phyloP scores from a whole-genome alignment of 2,888 invertebrate species.

The Cepaea hortensis region DNA sequence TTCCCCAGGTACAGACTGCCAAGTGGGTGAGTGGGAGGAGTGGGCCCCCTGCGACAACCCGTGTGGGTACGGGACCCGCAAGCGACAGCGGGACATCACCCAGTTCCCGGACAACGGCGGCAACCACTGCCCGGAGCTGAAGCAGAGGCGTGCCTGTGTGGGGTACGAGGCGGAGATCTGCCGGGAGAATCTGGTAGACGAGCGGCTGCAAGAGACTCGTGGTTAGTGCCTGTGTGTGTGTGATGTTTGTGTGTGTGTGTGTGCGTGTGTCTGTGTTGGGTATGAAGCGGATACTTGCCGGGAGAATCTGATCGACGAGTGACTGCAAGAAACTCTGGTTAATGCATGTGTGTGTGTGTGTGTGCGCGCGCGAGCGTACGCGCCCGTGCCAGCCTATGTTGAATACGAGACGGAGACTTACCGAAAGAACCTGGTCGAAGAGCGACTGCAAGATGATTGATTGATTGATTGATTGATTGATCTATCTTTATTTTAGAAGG shows the following conservation, averaged over 20 bases:
- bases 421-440: conserved; percentile 53
- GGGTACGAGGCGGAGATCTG: conserved; percentile 77
- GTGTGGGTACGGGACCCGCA: conserved; percentile 90
- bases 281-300: conserved; percentile 31
- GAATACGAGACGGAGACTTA: conserved; percentile 35
- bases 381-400: not conserved
- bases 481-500: no score
- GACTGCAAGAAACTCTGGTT: conserved; percentile 54
- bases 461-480: no score
- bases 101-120: conserved; percentile 87
- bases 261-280: not conserved
- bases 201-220: conserved; percentile 52
- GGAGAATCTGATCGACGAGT: conserved; percentile 54
- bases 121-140: conserved; percentile 84
- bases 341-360: not conserved
- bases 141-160: conserved; percentile 88
- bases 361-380: not conserved
- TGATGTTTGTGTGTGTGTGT: not conserved
- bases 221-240: conserved; percentile 43
- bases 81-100: conserved; percentile 82
- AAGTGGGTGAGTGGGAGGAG: conserved; percentile 87
- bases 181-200: conserved; percentile 53
- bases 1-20: conserved; percentile 88
- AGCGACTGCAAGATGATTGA: conserved; percentile 50
- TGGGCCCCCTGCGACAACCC: conserved; percentile 89